Evolutionary conservation across 2,888 invertebrate species (phyloP).

Genomic region (Aricia artaxerxes): DNA sequence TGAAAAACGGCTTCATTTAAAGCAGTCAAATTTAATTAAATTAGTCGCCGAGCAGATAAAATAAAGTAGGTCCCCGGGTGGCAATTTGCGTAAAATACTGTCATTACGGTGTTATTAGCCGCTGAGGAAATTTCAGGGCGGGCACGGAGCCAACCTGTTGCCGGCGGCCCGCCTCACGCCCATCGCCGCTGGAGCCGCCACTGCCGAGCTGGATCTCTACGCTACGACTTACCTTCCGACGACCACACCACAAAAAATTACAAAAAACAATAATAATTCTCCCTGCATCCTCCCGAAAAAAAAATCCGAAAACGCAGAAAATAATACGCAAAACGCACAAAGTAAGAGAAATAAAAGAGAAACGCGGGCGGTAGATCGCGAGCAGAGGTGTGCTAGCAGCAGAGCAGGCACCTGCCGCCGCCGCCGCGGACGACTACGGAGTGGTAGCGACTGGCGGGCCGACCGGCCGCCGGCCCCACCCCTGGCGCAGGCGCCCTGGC

Average conservation of each 20-base stretch:
- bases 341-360: conserved; percentile 58
- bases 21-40: conserved; percentile 10
- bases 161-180: conserved; percentile 78
- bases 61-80: conserved; percentile 12
- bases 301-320: conserved; percentile 58
- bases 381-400: conserved; percentile 61
- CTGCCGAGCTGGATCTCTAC: conserved; percentile 38
- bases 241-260: conserved; percentile 59
- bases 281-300: conserved; percentile 43
- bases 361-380: conserved; percentile 54
- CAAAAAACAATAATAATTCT: conserved; percentile 54
- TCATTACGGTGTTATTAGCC: conserved; percentile 63
- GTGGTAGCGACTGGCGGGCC: conserved; percentile 62
- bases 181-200: conserved; percentile 39
- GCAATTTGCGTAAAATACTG: conserved; percentile 10
- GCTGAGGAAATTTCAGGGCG: conserved; percentile 67
- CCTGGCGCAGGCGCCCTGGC: conserved; percentile 69
- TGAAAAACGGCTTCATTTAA: conserved; percentile 1
- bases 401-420: conserved; percentile 62
- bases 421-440: conserved; percentile 74
- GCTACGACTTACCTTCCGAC: conserved; percentile 48
- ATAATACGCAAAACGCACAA: conserved; percentile 55
- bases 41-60: conserved; percentile 9
- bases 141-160: conserved; percentile 73
- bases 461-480: conserved; percentile 71